phyloP scores from a whole-genome alignment of 2,888 invertebrate species.

The Cecidostiba fungosa region DNA sequence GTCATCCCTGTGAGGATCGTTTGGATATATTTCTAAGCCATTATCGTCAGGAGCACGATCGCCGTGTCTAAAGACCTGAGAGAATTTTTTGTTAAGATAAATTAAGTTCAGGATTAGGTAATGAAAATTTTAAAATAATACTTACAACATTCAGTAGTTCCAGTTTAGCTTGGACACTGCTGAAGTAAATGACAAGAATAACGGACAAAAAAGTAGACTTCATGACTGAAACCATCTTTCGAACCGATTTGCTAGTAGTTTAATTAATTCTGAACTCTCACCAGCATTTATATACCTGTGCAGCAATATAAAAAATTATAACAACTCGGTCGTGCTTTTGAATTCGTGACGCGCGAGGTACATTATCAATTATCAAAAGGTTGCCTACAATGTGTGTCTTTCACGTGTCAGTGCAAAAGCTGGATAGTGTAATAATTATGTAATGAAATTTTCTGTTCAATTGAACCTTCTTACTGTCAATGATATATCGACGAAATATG shows the following conservation, averaged over 20 bases:
- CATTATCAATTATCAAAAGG: no score
- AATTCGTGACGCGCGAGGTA: no score
- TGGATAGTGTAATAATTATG: no score
- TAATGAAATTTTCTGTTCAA: no score
- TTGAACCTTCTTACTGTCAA: no score
- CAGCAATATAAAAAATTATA: no score
- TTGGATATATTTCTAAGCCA: conserved; percentile 63
- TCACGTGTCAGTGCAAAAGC: no score
- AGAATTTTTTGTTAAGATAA: neutral
- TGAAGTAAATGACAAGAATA: neutral
- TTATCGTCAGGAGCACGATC: conserved; percentile 63
- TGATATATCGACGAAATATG: no score
- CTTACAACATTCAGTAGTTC: neutral
- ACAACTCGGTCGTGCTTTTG: no score
- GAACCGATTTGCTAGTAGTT: neutral
- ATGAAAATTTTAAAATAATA: neutral
- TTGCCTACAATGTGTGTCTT: no score
- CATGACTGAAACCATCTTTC: neutral
- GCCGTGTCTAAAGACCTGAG: conserved; percentile 64
- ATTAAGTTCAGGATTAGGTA: neutral
- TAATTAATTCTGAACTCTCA: neutral
- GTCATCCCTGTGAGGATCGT: conserved; percentile 61
- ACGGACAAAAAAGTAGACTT: neutral
- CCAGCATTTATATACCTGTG: neutral
- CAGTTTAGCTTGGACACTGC: neutral